These are phyloP conservation scores for Premnoplex brunnescens DNA, from an alignment of 2,797 vertebrate genomes.

Conservation along the genomic window DNA sequence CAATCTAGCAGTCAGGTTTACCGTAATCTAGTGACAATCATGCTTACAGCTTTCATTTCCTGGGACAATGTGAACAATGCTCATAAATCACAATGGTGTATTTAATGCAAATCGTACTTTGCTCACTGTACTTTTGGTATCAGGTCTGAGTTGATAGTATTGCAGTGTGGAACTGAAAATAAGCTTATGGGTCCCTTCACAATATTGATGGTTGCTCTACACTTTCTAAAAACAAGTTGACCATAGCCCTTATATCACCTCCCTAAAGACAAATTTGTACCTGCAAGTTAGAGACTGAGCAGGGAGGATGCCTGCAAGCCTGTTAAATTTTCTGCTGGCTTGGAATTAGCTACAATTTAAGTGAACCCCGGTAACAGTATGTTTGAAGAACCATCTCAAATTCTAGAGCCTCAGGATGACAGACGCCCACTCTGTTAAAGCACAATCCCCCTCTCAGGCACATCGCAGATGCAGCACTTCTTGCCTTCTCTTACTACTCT, in stretches of 20 bases:
- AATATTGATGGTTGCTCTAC: not conserved
- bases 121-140: not conserved
- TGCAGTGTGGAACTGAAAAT: not conserved
- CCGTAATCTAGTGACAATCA: not conserved
- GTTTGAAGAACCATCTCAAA: not conserved
- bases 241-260: not conserved
- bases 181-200: not conserved
- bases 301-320: not conserved
- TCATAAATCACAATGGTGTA: not conserved
- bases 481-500: not conserved
- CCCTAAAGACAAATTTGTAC: not conserved
- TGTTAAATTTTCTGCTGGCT: not conserved
- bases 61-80: not conserved
- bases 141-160: not conserved
- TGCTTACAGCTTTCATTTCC: not conserved
- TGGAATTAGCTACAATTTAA: not conserved
- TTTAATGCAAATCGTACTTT: not conserved
- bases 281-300: not conserved
- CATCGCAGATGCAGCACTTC: not conserved
- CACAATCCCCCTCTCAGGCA: not conserved
- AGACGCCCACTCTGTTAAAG: not conserved
- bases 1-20: not conserved
- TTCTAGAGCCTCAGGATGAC: not conserved
- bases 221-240: not conserved
- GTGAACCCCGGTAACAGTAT: not conserved